Evolutionary conservation across 2,113 vertebrate species (phyloP).

Genomic region (Lepus europaeus): DNA sequence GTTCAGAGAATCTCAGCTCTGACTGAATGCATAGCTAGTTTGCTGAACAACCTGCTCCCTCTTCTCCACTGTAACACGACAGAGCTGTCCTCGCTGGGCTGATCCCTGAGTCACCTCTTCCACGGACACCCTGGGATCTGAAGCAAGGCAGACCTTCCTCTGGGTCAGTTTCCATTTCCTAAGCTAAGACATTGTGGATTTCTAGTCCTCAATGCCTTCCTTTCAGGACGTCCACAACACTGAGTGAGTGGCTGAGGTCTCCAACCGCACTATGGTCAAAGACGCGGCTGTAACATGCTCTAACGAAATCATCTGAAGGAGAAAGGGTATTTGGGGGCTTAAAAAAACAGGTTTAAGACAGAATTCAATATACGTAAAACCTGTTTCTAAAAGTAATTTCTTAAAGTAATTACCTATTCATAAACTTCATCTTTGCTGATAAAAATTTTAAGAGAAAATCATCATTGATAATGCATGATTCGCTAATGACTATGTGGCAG

Average conservation of each 20-base stretch:
- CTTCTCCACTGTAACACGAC: too few relatives aligned
- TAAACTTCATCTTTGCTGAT: not conserved
- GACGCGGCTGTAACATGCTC: too few relatives aligned
- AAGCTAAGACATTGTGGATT: fast-evolving
- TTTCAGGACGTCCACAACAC: not conserved
- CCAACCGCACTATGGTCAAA: fast-evolving
- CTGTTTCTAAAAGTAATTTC: not conserved
- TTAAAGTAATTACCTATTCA: not conserved
- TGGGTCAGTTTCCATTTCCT: not conserved
- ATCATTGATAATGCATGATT: not conserved
- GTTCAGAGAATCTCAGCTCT: too few relatives aligned
- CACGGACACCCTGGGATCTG: too few relatives aligned
- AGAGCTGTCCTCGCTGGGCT: not conserved
- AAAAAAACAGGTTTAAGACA: not conserved
- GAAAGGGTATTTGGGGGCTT: too few relatives aligned
- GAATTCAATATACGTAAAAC: not conserved
- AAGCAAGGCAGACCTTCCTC: not conserved
- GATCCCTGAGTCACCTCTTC: not conserved
- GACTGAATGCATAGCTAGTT: not conserved
- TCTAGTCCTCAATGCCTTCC: not conserved
- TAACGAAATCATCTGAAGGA: too few relatives aligned
- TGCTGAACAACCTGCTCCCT: not conserved
- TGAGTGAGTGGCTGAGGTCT: not conserved
- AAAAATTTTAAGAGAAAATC: not conserved
- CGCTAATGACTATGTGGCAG: not conserved